These are phyloP conservation scores for Stegodyphus dumicola DNA, from an alignment of 1,140 invertebrate species.

Conservation along the genomic window DNA sequence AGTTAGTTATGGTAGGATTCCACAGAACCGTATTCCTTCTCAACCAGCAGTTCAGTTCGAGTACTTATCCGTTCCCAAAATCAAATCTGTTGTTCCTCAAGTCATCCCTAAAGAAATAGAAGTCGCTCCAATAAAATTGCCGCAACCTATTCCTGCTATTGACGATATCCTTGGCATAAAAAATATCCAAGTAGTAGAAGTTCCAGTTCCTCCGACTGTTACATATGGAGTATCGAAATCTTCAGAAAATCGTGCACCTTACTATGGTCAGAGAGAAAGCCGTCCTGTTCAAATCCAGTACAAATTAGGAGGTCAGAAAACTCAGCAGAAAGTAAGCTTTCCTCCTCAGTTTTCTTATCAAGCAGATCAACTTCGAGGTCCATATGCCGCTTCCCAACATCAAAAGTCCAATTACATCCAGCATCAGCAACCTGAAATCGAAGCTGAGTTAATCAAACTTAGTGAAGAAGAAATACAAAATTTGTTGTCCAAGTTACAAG, in stretches of 20 bases:
- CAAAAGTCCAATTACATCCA: background rate
- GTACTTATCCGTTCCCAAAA: slow-evolving; percentile 29
- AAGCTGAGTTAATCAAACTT: slow-evolving; percentile 49
- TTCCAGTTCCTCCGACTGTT: slow-evolving; percentile 21
- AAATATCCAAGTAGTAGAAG: slow-evolving; percentile 48
- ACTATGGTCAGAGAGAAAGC: slow-evolving; percentile 4
- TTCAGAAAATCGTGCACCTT: background rate
- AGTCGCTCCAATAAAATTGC: slow-evolving; percentile 16
- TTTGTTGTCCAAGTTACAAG: slow-evolving; percentile 31
- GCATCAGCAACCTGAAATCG: slow-evolving; percentile 28
- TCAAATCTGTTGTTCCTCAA: slow-evolving; percentile 4
- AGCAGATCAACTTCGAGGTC: slow-evolving; percentile 7
- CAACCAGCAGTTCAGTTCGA: slow-evolving; percentile 27
- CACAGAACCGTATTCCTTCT: slow-evolving; percentile 18
- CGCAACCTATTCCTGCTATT: slow-evolving; percentile 11
- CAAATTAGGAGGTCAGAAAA: background rate
- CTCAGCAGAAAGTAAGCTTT: slow-evolving; percentile 1
- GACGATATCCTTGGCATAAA: slow-evolving; percentile 31
- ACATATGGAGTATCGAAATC: background rate
- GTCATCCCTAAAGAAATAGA: slow-evolving; percentile 26
- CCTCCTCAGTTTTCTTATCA: slow-evolving; percentile 10
- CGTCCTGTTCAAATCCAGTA: background rate
- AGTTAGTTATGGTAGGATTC: background rate
- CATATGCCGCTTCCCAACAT: background rate
- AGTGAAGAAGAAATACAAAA: slow-evolving; percentile 28